Conservation (phyloP, 2,113 vertebrate genomes). For the Thalassoma bifasciatum region DNA sequence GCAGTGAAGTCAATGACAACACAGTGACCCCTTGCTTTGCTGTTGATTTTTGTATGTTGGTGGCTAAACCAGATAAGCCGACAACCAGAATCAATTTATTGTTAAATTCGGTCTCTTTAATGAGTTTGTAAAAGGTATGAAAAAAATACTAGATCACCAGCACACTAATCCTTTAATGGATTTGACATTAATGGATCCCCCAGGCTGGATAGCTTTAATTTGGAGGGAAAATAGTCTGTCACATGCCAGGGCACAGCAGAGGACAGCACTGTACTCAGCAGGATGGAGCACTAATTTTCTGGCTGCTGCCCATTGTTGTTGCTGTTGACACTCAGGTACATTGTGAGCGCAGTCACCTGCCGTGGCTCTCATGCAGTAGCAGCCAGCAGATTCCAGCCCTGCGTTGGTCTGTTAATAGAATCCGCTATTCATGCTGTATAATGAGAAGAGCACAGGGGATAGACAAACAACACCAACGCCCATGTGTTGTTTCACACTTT, state of each 20-base stretch:
- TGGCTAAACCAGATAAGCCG: constrained; percentile 1
- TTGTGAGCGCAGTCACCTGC: constrained; percentile 57
- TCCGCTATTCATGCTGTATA: constrained; percentile 20
- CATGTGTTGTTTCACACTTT: constrained; percentile 14
- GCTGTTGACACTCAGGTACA: constrained; percentile 58
- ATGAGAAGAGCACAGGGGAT: constrained; percentile 38
- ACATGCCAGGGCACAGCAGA: constrained; percentile 28
- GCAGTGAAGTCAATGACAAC: no score
- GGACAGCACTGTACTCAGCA: constrained; percentile 39
- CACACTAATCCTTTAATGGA: constrained; percentile 4
- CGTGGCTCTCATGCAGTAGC: constrained; percentile 40
- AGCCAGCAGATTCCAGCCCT: constrained; percentile 70
- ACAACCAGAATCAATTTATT: neutral
- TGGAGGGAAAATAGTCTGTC: constrained; percentile 16
- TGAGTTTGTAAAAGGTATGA: constrained; percentile 1
- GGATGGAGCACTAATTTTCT: constrained; percentile 50
- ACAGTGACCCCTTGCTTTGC: no score
- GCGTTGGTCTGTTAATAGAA: constrained; percentile 41
- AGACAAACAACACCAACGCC: constrained; percentile 38
- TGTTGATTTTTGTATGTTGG: constrained; percentile 1
- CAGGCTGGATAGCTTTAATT: neutral
- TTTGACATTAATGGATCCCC: neutral
- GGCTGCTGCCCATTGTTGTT: constrained; percentile 63
- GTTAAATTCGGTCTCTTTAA: neutral
- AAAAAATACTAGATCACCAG: neutral